Percentiles rank a stretch among this genome's conserved stretches.
These are phyloP conservation scores for Bombus cullumanus DNA, from an alignment of 1,140 invertebrate genomes.

Conservation along the genomic window DNA sequence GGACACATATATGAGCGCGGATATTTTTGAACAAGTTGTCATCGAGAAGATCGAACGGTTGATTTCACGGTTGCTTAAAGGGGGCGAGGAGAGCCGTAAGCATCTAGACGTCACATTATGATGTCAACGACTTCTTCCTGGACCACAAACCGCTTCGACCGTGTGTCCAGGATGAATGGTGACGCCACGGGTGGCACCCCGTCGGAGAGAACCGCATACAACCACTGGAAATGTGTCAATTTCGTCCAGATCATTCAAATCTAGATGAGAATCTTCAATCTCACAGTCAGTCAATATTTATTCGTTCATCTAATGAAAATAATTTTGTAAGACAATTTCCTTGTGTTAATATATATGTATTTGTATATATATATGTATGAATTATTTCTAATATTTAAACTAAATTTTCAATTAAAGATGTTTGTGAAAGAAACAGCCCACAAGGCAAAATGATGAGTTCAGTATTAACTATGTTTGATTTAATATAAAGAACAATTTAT, in stretches of 20 bases:
- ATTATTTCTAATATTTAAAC: too few species aligned
- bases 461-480: too few species aligned
- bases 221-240: constrained; percentile 73
- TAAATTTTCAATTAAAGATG: too few species aligned
- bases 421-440: too few species aligned
- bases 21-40: constrained; percentile 40
- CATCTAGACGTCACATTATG: constrained; percentile 63
- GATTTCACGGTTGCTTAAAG: constrained; percentile 48
- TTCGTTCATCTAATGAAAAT: neutral
- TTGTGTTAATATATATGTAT: too few species aligned
- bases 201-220: constrained; percentile 52
- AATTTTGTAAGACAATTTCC: neutral
- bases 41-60: constrained; percentile 60
- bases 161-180: constrained; percentile 67
- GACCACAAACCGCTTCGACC: constrained; percentile 65
- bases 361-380: too few species aligned
- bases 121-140: constrained; percentile 73
- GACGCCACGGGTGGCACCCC: constrained; percentile 67
- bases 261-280: neutral
- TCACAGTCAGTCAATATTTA: neutral
- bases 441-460: too few species aligned
- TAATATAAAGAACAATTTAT: neutral
- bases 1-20: too few species aligned
- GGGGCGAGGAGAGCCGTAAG: constrained; percentile 3
- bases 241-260: constrained; percentile 54